A percentile compares a stretch with the other conserved stretches of the same genome.
Evolutionary conservation across 2,888 invertebrate genomes (phyloP).

Genomic region (Leptinotarsa tumamoca): DNA sequence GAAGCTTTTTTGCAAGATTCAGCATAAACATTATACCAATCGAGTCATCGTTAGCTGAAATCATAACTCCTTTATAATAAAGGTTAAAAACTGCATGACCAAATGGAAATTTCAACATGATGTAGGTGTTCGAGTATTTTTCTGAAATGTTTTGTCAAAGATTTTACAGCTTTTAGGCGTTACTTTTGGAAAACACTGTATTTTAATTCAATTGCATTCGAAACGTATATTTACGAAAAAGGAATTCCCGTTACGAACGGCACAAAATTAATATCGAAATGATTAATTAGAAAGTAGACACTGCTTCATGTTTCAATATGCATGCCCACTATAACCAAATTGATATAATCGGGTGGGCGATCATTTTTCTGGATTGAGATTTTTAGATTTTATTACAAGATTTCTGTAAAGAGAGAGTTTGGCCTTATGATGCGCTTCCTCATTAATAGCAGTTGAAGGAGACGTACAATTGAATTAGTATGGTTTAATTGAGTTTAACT

Average conservation of each 20-base stretch:
- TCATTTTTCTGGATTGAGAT: background rate
- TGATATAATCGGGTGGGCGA: conserved; percentile 4
- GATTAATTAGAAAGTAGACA: conserved; percentile 18
- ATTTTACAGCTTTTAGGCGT: background rate
- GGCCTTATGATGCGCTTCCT: background rate
- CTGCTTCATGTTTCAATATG: background rate
- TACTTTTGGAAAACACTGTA: background rate
- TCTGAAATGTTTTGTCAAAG: too few relatives aligned
- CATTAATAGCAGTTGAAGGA: background rate
- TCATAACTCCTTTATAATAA: too few relatives aligned
- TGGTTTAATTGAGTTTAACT: background rate
- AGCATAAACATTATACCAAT: too few relatives aligned
- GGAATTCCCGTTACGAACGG: background rate
- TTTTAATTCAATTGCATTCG: background rate
- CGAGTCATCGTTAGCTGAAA: too few relatives aligned
- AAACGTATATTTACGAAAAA: background rate
- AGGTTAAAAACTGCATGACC: too few relatives aligned
- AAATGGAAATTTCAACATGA: too few relatives aligned
- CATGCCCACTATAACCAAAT: background rate
- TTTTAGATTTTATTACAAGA: background rate
- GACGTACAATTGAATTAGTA: background rate
- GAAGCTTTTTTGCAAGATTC: too few relatives aligned
- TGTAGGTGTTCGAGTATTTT: too few relatives aligned
- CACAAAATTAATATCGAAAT: background rate
- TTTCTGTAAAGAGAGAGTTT: conserved; percentile 2